Evolutionary conservation across 2,797 vertebrate genomes (phyloP).

Genomic region (Gallinago nigripennis): DNA sequence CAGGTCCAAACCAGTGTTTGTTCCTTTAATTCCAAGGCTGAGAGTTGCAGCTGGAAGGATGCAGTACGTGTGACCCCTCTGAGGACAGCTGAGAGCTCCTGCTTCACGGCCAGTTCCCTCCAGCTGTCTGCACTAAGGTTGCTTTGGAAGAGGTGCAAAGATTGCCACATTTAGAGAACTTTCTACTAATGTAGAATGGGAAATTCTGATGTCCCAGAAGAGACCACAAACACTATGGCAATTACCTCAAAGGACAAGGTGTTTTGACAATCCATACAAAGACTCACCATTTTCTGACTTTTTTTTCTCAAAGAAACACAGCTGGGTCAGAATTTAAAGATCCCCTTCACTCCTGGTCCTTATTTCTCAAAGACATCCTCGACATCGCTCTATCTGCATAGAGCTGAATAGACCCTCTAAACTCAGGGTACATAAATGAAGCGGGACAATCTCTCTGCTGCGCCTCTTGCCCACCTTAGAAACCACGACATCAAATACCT

Average conservation of each 20-base stretch:
- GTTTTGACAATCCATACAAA: background rate
- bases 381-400: background rate
- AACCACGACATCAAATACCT: background rate
- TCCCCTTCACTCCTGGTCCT: background rate
- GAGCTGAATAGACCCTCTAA: background rate
- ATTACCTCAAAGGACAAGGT: background rate
- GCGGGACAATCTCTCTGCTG: accelerated
- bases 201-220: background rate
- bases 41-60: background rate
- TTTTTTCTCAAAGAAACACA: background rate
- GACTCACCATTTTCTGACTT: background rate
- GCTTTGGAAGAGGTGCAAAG: background rate
- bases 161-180: background rate
- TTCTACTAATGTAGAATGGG: background rate
- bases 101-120: background rate
- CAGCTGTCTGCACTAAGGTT: background rate
- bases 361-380: background rate
- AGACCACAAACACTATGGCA: background rate
- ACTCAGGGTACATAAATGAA: background rate
- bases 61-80: accelerated
- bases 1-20: background rate
- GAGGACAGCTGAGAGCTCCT: background rate
- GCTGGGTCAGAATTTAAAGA: background rate
- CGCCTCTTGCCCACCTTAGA: background rate
- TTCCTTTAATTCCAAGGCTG: background rate